Base-by-base conservation (phyloP, 2,113 vertebrate genomes). In the Merops nubicus region DNA sequence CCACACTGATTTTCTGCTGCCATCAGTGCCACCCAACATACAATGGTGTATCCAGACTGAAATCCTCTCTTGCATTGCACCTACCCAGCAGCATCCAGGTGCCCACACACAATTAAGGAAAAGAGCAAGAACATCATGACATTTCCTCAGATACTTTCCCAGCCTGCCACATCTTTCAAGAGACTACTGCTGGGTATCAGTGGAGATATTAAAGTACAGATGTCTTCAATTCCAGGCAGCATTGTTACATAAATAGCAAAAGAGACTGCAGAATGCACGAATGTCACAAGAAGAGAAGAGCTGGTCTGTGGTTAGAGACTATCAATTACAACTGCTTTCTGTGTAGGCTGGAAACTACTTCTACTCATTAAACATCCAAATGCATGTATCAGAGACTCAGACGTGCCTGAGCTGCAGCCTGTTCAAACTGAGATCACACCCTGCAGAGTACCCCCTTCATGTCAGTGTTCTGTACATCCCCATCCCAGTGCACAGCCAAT, bases 391-490 rank as follows among this genome's bases (percentile, higher is more conserved):
- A 80, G 36, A 59, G 40, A 84, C 6, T 17, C 14, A 76, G 63
- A 40, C 28, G 38, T 9, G 29, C 54, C 36, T 34, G 54, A 85
- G 65, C 36, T 77, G 63, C 51, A 93, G 62, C 15, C 63, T 91
- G 31, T 19, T 40, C 64, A 56, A 56, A 83, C 0, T 0, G 0
- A 65, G 68, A 16, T 36, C 8, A 65, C 34, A 60, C 10, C 29
- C 45, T 43, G 63, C 33, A 60, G 56, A 33, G 43, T 5, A 14
- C 8, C 29, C 64, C 50, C 33, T 56, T 60, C 31, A 14, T 1
- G 11, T 20, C 11, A 28, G 9, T 12, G 1, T 13, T 65, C 54
- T 69, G n/a, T n/a, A n/a, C n/a, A n/a, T 48, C 1, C 25, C 11
- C 19, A 54, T 25, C 38, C 42, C 76, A 64, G 62, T 3, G 17